Evolutionary conservation across 2,797 vertebrate genomes (phyloP).

Genomic region (Poecilia velifera): DNA sequence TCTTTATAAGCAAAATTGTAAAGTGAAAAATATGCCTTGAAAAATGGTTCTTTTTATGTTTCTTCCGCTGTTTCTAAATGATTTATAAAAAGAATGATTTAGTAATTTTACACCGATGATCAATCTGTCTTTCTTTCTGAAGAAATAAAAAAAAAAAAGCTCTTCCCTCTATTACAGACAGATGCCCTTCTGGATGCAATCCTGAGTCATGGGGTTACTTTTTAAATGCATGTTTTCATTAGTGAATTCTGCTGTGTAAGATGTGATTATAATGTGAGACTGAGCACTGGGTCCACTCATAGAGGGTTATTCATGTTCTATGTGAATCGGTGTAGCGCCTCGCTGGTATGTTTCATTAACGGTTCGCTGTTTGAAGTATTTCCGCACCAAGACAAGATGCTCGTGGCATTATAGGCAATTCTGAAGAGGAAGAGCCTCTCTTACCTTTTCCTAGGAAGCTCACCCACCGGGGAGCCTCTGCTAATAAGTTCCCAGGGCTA

Average conservation of each 20-base stretch:
- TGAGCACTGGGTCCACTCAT: slow-evolving; percentile 38
- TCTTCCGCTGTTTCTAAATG: not conserved
- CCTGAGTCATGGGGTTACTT: slow-evolving; percentile 1
- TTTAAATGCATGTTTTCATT: slow-evolving; percentile 43
- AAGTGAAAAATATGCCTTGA: not conserved
- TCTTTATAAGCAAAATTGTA: not conserved
- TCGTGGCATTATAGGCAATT: slow-evolving; percentile 65
- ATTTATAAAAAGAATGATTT: not conserved
- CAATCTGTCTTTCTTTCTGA: not conserved
- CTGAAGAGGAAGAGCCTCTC: slow-evolving; percentile 42
- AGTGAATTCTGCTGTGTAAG: slow-evolving; percentile 28
- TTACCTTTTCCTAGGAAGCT: slow-evolving; percentile 57
- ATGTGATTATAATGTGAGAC: slow-evolving; percentile 34
- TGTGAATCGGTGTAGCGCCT: slow-evolving; percentile 62
- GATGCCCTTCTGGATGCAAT: not conserved
- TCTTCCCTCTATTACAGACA: not conserved
- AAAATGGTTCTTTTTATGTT: not conserved
- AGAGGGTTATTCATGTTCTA: slow-evolving; percentile 67
- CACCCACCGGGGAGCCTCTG: slow-evolving; percentile 60
- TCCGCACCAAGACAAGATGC: slow-evolving; percentile 76
- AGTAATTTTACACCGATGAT: not conserved
- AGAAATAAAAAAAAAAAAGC: not conserved
- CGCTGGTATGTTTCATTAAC: slow-evolving; percentile 57
- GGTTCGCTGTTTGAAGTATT: slow-evolving; percentile 64
- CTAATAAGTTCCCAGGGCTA: slow-evolving; percentile 76